Evolutionary conservation across 2,113 vertebrate genomes (phyloP), one percentile per base, ranked within the genome.

Genomic region (Setophaga kirtlandii): DNA sequence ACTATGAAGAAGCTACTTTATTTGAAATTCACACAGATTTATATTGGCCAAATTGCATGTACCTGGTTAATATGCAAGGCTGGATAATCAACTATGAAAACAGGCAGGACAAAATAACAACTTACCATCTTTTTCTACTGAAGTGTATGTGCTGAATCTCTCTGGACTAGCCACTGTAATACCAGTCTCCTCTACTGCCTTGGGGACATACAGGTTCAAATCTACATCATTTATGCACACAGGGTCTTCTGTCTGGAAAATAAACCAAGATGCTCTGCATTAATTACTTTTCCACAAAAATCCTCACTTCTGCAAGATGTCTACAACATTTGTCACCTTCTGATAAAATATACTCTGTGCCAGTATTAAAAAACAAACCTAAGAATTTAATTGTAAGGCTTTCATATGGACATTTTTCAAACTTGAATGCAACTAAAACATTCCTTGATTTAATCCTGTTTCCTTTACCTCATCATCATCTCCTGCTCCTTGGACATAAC

Each of bases 161-260:
- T 99, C 99, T 5, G 96, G 97, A 71, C 99, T 97, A 56, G 99
- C 99, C 56, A 99, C 98, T 6, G 99, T 99, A 89, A 99, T 99
- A 37, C 99, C 99, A 14, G 98, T 98, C 83, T 99, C 97, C 92
- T 99, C 99, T 8, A 99, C 99, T 91, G 99, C 99, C 97, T 99
- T 98, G n/a, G 98, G 99, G 79, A 99, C 96, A 56, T 99, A 99
- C 19, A 98, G 97, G 93, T 98, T 98, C 94, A 99, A 50, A 90
- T 99, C 99, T 65, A 99, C 98, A 97, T 99, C 99, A 94, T 99
- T 98, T 81, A 99, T 39, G 5, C 95, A 96, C 44, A 98, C 77
- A 8, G 87, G 89, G 31, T 98, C 98, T 65, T 98, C 98, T 46
- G 89, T 53, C 99, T 99, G 49, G 89, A 95, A 95, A 75, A 44